Conservation (phyloP, 2,797 vertebrate species). For the Propithecus deckenii region DNA sequence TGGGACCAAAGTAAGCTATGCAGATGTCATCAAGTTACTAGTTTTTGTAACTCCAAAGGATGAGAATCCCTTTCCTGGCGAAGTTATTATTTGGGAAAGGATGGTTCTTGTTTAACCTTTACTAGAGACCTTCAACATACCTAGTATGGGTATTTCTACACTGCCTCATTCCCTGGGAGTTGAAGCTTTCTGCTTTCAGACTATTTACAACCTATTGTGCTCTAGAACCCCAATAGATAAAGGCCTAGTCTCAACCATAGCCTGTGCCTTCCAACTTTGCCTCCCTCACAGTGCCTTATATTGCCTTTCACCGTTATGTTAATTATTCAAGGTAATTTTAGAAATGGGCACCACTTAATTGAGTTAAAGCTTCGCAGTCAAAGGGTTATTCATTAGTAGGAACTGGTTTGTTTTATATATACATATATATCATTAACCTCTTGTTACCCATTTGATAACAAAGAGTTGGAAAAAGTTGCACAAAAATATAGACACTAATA, state of each 20-base stretch:
- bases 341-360: constrained; percentile 3
- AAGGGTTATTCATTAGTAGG: constrained; percentile 18
- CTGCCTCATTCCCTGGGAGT: neutral
- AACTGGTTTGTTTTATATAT: neutral
- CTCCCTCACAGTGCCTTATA: neutral
- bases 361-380: neutral
- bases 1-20: neutral
- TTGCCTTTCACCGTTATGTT: neutral
- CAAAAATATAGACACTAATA: constrained; percentile 13
- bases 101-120: neutral
- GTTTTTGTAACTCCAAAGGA: neutral
- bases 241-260: neutral
- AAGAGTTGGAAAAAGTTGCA: constrained; percentile 34
- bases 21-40: neutral
- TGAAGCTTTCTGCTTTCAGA: neutral
- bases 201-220: neutral
- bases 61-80: neutral
- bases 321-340: constrained; percentile 13
- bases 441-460: constrained; percentile 33
- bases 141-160: neutral
- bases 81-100: neutral
- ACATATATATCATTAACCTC: neutral
- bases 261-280: neutral
- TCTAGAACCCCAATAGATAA: neutral
- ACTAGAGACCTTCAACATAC: neutral